Percentiles rank a stretch among this genome's conserved stretches.
phyloP scores from a whole-genome alignment of 1,140 invertebrate species.

The Metopolophium dirhodum region DNA sequence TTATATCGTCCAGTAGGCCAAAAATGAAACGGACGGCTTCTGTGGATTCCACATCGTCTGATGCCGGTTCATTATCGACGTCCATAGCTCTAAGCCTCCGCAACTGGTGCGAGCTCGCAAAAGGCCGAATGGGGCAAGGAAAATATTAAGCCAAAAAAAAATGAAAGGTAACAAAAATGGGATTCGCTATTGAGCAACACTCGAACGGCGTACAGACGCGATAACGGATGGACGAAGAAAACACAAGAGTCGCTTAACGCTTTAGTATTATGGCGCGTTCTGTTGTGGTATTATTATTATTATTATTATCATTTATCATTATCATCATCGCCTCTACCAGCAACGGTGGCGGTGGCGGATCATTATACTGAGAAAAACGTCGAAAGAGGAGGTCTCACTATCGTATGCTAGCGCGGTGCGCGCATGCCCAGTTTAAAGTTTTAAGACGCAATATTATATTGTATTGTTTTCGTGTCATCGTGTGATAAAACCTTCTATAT shows the following conservation, averaged over 20 bases:
- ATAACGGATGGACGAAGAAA: not conserved
- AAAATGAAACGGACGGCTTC: not conserved
- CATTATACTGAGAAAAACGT: not conserved
- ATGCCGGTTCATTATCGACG: not conserved
- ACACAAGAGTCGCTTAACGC: not conserved
- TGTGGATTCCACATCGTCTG: not conserved
- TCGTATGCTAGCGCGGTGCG: too few relatives aligned
- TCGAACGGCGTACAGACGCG: not conserved
- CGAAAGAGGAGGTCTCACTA: not conserved
- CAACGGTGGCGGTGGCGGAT: not conserved
- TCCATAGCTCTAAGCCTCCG: not conserved
- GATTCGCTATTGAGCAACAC: too few relatives aligned
- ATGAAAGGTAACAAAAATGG: not conserved
- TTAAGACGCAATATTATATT: not conserved
- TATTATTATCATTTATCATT: not conserved
- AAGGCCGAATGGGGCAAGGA: not conserved
- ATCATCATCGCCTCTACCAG: not conserved
- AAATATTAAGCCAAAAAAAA: not conserved
- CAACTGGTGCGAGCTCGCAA: not conserved
- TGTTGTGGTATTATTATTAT: not conserved
- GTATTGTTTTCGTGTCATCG: not conserved
- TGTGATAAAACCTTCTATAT: not conserved
- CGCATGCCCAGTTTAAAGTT: not conserved
- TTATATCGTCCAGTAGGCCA: not conserved
- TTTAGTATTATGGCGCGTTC: not conserved